A percentile compares a stretch with the other conserved stretches of the same genome.
These are phyloP conservation scores for Platycnemis pennipes DNA, from an alignment of 2,888 invertebrate genomes.

Conservation along the genomic window DNA sequence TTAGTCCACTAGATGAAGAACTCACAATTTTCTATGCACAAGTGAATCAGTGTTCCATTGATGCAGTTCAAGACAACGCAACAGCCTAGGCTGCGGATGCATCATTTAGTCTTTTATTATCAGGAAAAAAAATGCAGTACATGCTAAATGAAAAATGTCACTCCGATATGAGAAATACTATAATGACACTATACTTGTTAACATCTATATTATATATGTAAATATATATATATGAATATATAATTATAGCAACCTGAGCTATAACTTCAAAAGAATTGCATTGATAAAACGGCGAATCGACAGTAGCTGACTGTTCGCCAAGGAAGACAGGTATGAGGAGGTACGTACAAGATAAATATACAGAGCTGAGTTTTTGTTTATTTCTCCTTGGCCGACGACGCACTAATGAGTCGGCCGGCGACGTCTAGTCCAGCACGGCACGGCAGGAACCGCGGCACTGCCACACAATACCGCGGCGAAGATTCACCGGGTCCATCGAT, in stretches of 20 bases:
- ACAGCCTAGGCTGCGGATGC: not conserved
- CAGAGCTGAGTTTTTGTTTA: not conserved
- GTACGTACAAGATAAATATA: slow-evolving; percentile 19
- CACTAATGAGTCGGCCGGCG: not conserved
- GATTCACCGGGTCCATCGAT: not conserved
- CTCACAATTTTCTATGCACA: not conserved
- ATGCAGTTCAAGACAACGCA: not conserved
- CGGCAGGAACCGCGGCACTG: not conserved
- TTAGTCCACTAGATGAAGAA: not conserved
- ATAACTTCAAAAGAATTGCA: slow-evolving; percentile 31
- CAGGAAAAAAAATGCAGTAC: not conserved
- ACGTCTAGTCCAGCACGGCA: not conserved
- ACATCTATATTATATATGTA: not conserved
- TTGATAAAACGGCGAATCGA: slow-evolving; percentile 50
- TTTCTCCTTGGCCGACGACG: not conserved
- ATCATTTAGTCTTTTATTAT: not conserved
- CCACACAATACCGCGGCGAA: not conserved
- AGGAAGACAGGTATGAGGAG: slow-evolving; percentile 46
- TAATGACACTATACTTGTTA: not conserved
- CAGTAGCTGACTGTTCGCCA: slow-evolving; percentile 17
- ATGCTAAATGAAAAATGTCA: not conserved
- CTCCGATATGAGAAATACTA: not conserved
- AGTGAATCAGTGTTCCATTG: not conserved
- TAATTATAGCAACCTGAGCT: slow-evolving; percentile 37
- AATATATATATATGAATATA: not conserved